Conservation (phyloP, 1,140 invertebrate genomes). For the Cotesia vestalis region DNA sequence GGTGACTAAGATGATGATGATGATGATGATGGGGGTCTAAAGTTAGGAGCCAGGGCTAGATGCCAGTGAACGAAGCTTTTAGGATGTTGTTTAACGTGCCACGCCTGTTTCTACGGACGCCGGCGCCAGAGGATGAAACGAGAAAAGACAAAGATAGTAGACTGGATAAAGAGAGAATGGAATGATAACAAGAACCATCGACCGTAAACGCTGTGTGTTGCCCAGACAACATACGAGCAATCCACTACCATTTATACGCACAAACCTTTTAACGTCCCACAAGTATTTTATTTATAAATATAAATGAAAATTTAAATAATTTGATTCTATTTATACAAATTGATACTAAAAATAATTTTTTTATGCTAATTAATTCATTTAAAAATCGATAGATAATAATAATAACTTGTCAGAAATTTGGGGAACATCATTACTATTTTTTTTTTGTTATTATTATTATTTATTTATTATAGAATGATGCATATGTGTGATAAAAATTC, state of each 20-base stretch:
- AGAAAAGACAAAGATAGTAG: conserved; percentile 11
- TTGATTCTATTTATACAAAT: no score
- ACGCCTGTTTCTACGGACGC: conserved; percentile 25
- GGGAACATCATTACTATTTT: no score
- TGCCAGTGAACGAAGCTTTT: background rate
- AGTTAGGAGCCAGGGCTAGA: background rate
- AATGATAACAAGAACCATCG: conserved; percentile 27
- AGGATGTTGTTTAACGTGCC: conserved; percentile 3
- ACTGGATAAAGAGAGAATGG: conserved; percentile 5
- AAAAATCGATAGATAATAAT: no score
- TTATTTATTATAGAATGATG: no score
- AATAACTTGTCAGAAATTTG: no score
- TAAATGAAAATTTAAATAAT: no score
- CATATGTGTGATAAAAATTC: no score
- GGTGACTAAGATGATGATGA: no score
- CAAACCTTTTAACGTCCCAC: background rate
- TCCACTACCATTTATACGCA: background rate
- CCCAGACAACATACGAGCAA: conserved; percentile 11
- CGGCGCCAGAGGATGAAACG: conserved; percentile 10
- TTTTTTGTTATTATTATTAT: no score
- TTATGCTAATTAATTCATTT: no score
- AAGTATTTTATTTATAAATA: no score
- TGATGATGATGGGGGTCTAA: background rate
- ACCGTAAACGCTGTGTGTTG: conserved; percentile 12
- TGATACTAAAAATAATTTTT: no score